These are phyloP conservation scores for Ganaspis sp. DNA, from an alignment of 1,140 invertebrate genomes.

Conservation along the genomic window DNA sequence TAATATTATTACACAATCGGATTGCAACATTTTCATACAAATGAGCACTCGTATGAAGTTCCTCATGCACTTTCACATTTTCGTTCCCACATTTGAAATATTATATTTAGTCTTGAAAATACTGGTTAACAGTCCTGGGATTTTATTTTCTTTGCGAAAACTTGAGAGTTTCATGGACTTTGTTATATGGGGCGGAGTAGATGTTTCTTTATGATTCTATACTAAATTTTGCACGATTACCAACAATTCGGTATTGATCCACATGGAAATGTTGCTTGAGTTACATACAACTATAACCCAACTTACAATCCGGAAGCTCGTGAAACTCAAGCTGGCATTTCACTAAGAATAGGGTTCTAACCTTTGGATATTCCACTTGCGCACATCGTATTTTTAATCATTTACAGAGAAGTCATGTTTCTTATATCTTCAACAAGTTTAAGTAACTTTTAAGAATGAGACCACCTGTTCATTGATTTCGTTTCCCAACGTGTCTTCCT, in stretches of 20 bases:
- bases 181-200: not conserved
- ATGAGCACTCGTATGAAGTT: not conserved
- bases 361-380: not conserved
- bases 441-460: not conserved
- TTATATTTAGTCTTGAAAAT: not conserved
- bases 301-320: constrained; percentile 19
- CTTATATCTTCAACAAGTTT: not conserved
- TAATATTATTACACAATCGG: constrained; percentile 8
- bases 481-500: too few relatives aligned
- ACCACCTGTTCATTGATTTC: not conserved
- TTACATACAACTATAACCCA: constrained; percentile 21
- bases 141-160: too few relatives aligned
- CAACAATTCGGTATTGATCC: constrained; percentile 23
- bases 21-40: not conserved
- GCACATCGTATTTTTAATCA: constrained; percentile 3
- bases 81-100: not conserved
- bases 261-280: not conserved
- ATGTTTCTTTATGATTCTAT: not conserved
- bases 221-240: not conserved
- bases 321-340: constrained; percentile 17
- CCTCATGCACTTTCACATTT: constrained; percentile 13
- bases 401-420: not conserved
- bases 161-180: too few relatives aligned
- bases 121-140: too few relatives aligned
- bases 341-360: constrained; percentile 14